Conservation (phyloP, 2,888 invertebrate species). For the Phaonia tiefii region DNA sequence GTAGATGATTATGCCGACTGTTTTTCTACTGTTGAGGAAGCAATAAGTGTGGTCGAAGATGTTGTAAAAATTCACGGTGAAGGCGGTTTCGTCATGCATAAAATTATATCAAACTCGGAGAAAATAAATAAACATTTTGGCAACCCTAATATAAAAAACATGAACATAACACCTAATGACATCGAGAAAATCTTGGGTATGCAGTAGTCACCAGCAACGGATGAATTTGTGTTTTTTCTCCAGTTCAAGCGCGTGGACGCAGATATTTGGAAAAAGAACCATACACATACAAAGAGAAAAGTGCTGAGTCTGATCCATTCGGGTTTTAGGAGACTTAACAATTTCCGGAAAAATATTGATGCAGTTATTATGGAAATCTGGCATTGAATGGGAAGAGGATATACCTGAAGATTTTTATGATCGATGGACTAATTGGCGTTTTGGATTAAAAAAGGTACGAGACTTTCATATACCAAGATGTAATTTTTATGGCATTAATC, state of each 20-base stretch:
- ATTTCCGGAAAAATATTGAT: slow-evolving; percentile 1
- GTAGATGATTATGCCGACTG: no score
- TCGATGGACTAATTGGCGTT: slow-evolving; percentile 7
- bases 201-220: slow-evolving; percentile 60
- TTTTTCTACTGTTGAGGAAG: background rate
- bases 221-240: slow-evolving; percentile 62
- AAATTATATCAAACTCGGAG: slow-evolving; percentile 21
- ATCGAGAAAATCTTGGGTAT: slow-evolving; percentile 67
- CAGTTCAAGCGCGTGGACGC: slow-evolving; percentile 43
- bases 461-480: slow-evolving; percentile 40
- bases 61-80: slow-evolving; percentile 29
- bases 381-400: slow-evolving; percentile 51
- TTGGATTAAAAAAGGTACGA: no score
- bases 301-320: slow-evolving; percentile 11
- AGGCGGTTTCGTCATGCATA: slow-evolving; percentile 50
- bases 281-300: slow-evolving; percentile 68
- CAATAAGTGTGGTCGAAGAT: background rate
- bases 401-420: slow-evolving; percentile 33
- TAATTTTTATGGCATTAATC: slow-evolving; percentile 26
- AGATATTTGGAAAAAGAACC: slow-evolving; percentile 29
- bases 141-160: slow-evolving; percentile 54
- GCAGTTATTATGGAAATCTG: background rate
- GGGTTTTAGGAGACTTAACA: background rate
- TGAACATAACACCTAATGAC: slow-evolving; percentile 55
- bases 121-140: background rate